These are phyloP conservation scores for Calephelis virginiensis DNA, from an alignment of 1,140 invertebrate genomes.

Conservation along the genomic window DNA sequence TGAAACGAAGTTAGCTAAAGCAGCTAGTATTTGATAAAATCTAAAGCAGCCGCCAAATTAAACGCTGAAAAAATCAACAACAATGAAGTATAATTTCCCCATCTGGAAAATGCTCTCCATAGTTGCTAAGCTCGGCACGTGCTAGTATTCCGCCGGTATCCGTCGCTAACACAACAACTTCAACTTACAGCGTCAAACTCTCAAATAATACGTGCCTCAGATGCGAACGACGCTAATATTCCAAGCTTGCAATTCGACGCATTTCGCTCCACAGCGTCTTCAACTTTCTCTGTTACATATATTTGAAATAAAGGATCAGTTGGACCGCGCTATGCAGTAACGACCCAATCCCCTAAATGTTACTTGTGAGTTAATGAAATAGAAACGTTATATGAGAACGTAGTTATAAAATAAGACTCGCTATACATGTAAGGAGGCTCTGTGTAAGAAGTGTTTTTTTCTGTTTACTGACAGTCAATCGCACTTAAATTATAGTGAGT, in stretches of 20 bases:
- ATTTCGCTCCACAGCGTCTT: slow-evolving; percentile 1
- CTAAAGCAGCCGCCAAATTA: no score
- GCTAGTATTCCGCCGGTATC: slow-evolving; percentile 4
- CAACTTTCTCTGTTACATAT: slow-evolving; percentile 4
- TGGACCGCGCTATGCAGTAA: background rate
- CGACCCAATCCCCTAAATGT: no score
- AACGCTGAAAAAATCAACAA: background rate
- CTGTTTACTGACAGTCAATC: no score
- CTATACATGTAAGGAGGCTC: no score
- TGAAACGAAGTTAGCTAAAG: no score
- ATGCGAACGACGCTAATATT: slow-evolving; percentile 24
- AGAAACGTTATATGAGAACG: no score
- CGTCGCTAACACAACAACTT: slow-evolving; percentile 18
- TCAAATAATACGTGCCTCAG: slow-evolving; percentile 25
- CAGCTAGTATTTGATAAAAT: no score
- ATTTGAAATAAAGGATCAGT: background rate
- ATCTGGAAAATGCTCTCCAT: background rate
- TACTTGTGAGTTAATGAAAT: background rate
- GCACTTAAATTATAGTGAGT: no score
- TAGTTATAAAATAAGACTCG: no score
- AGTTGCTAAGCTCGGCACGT: slow-evolving; percentile 18
- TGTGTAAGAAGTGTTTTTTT: no score
- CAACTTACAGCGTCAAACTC: slow-evolving; percentile 22
- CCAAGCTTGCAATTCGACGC: slow-evolving; percentile 7
- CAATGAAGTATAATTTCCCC: background rate